phyloP scores from a whole-genome alignment of 2,797 vertebrate genomes.

The Phyllotis vaccarum region DNA sequence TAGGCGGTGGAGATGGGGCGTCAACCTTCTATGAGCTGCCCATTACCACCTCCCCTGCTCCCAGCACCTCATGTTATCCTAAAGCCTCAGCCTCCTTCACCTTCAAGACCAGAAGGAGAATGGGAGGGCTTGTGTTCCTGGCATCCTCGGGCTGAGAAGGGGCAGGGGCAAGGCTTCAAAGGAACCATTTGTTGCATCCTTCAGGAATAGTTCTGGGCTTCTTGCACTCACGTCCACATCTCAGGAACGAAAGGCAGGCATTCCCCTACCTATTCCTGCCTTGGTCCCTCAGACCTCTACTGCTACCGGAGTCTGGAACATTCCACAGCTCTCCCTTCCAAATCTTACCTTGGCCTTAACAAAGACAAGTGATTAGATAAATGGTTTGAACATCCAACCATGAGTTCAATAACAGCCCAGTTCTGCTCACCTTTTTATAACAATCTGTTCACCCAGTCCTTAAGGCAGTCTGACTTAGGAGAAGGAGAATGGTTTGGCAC shows the following conservation, averaged over 20 bases:
- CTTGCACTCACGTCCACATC: not conserved
- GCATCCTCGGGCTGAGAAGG: not conserved
- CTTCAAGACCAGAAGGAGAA: not conserved
- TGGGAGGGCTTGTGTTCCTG: not conserved
- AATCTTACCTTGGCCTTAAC: conserved; percentile 26
- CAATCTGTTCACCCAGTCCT: not conserved
- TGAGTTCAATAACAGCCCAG: not conserved
- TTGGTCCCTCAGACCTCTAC: not conserved
- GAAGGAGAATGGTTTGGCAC: conserved; percentile 44
- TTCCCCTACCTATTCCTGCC: not conserved
- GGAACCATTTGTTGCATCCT: not conserved
- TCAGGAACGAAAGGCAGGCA: not conserved
- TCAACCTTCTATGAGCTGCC: conserved; percentile 4
- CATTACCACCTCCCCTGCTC: not conserved
- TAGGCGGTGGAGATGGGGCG: not conserved
- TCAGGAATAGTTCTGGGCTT: not conserved
- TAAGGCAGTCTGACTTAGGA: not conserved
- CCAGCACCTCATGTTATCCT: not conserved
- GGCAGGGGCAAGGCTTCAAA: not conserved
- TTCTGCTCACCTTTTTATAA: conserved; percentile 6
- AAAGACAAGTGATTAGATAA: conserved; percentile 20
- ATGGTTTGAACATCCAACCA: not conserved
- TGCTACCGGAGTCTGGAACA: not conserved
- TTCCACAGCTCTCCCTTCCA: not conserved
- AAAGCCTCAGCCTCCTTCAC: not conserved